Base-by-base conservation (phyloP, 1,140 invertebrate species). In the Neotoxoptera formosana region DNA sequence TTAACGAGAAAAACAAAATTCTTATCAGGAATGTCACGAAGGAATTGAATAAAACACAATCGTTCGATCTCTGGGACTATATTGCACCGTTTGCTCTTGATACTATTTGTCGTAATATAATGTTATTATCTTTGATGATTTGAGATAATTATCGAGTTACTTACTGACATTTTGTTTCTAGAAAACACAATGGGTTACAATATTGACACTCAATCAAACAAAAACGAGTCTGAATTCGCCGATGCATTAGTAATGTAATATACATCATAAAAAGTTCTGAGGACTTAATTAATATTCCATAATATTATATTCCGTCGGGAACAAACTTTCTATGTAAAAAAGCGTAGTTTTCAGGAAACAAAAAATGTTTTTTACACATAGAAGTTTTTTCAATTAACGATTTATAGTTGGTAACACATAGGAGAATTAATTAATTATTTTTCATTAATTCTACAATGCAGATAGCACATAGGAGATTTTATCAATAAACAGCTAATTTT, bases 141-240 rank as follows among this genome's bases (percentile, higher is more conserved):
- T 51, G 30, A 51, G 20, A 51, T 53, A 20, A 21, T 21, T 53
- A 51, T n/a, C 3, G 0, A 88, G 23, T 88, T 51, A 20, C 20
- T 34, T 25, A 8, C 23, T n/a, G 34, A 76, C 4, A 25, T 47
- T 36, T 81, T 91, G 7, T 53, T 53, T 96, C 3, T 94, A 97
- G 97, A 99, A 95, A 97, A 97, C n/a, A 97, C 98, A 17, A 98
- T 98, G 97, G 98, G 98, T 7, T 96, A 96, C 21, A 96, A 96
- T 86, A 95, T 98, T 7, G 96, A 97, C 95, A 97, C 97, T 0
- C 98, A 98, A 95, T 95, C 95, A 23, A 95, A 97, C 94, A 95
- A 95, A 2, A 23, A 23, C 0, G 96, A 97, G 25, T 94, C 89
- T 56, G 94, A 94, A 56, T 94, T 94, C 45, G 93, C 93, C 14